Evolutionary conservation across 2,797 vertebrate genomes (phyloP).

Genomic region (Poeciliopsis infans): DNA sequence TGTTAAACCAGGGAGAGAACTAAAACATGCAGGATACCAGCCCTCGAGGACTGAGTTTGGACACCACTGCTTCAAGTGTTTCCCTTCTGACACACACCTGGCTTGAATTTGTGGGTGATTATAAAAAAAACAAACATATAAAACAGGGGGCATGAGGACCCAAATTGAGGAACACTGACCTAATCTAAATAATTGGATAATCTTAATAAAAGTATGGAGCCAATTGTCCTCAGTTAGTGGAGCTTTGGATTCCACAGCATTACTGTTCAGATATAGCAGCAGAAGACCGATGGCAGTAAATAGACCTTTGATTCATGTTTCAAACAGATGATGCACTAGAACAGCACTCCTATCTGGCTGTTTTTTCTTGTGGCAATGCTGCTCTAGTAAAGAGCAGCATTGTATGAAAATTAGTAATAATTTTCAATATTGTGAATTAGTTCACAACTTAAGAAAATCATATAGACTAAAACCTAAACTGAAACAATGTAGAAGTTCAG

Average conservation of each 20-base stretch:
- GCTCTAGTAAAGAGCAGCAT: background rate
- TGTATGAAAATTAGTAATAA: background rate
- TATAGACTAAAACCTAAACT: background rate
- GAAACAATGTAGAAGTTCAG: background rate
- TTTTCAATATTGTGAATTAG: background rate
- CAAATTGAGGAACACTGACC: no score
- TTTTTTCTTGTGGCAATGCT: background rate
- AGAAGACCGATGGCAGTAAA: background rate
- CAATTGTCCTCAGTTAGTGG: background rate
- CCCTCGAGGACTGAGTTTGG: no score
- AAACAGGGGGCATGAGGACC: no score
- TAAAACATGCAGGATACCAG: no score
- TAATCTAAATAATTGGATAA: background rate
- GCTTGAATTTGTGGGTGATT: no score
- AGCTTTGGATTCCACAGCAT: background rate
- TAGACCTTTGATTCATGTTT: background rate
- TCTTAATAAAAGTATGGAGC: background rate
- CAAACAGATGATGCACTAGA: background rate
- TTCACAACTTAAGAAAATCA: background rate
- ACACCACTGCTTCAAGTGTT: no score
- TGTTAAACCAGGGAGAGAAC: no score
- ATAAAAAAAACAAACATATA: no score
- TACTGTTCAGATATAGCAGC: background rate
- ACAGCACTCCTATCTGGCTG: background rate
- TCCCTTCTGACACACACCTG: no score